Evolutionary conservation across 2,888 invertebrate species (phyloP).

Genomic region (Panzeria rudis): DNA sequence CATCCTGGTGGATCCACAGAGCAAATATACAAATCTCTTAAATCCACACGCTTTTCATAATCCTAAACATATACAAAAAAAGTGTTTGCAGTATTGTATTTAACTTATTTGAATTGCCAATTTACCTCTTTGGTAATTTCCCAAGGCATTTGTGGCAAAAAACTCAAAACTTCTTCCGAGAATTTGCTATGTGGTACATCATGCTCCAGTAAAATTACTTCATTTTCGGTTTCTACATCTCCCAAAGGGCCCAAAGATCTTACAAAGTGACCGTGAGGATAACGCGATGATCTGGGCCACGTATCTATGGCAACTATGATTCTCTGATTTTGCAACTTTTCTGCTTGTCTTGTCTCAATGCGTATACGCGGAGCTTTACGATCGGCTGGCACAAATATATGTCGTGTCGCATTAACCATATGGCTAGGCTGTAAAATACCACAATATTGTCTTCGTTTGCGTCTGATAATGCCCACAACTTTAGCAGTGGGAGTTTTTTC

Average conservation of each 20-base stretch:
- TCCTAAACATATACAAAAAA: constrained; percentile 86
- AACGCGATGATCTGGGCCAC: constrained; percentile 97
- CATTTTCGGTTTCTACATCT: constrained; percentile 97
- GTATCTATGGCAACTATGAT: constrained; percentile 98
- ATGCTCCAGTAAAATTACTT: constrained; percentile 97
- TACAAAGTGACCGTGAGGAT: constrained; percentile 98
- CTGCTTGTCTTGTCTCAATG: constrained; percentile 97
- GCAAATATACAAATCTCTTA: constrained; percentile 93
- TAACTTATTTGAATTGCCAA: constrained; percentile 24
- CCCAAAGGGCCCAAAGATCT: constrained; percentile 96
- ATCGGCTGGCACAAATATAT: constrained; percentile 97
- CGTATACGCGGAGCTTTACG: constrained; percentile 96
- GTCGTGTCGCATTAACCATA: constrained; percentile 88
- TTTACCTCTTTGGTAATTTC: constrained; percentile 91
- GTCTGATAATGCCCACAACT: constrained; percentile 96
- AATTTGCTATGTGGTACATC: constrained; percentile 98
- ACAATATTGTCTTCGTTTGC: constrained; percentile 99
- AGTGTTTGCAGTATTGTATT: not conserved
- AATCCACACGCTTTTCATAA: constrained; percentile 90
- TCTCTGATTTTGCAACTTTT: constrained; percentile 90
- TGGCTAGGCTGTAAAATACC: constrained; percentile 94
- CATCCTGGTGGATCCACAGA: constrained; percentile 99
- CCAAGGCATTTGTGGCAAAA: constrained; percentile 96
- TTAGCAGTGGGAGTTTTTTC: constrained; percentile 88
- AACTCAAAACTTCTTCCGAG: constrained; percentile 96